Evolutionary conservation across 2,113 vertebrate species (phyloP).

Genomic region (Notothenia rossii): DNA sequence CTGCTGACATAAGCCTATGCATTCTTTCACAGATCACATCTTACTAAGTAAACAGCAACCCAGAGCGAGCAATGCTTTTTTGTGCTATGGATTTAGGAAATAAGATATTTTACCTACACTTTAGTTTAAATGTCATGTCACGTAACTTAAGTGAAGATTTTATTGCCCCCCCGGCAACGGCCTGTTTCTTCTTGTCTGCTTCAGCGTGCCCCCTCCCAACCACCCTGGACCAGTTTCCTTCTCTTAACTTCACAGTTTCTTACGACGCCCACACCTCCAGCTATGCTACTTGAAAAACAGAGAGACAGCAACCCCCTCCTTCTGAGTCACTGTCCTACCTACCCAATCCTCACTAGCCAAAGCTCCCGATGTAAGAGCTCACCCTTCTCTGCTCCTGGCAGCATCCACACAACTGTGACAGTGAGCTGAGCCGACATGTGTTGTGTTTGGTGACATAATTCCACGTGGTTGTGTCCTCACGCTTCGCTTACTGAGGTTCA

Average conservation of each 20-base stretch:
- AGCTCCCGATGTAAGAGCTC: background rate
- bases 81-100: background rate
- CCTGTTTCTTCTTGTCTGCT: constrained; percentile 25
- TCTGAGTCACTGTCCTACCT: constrained; percentile 11
- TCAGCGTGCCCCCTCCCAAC: constrained; percentile 2
- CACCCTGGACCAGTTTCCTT: constrained; percentile 14
- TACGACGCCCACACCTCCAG: constrained; percentile 8
- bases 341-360: constrained; percentile 1
- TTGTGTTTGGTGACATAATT: constrained; percentile 17
- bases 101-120: background rate
- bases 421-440: constrained; percentile 16
- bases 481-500: background rate
- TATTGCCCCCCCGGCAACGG: background rate
- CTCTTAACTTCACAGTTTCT: constrained; percentile 6
- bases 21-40: constrained; percentile 8
- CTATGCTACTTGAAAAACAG: constrained; percentile 8
- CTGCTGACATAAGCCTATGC: background rate
- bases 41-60: background rate
- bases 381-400: background rate
- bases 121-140: constrained; percentile 23
- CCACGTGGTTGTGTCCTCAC: background rate
- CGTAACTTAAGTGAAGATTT: background rate
- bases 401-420: background rate
- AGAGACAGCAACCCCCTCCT: background rate
- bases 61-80: background rate